Evolutionary conservation across 2,888 invertebrate genomes (phyloP), one percentile per base, ranked within the genome.

Genomic region (Autographa pulchrina): DNA sequence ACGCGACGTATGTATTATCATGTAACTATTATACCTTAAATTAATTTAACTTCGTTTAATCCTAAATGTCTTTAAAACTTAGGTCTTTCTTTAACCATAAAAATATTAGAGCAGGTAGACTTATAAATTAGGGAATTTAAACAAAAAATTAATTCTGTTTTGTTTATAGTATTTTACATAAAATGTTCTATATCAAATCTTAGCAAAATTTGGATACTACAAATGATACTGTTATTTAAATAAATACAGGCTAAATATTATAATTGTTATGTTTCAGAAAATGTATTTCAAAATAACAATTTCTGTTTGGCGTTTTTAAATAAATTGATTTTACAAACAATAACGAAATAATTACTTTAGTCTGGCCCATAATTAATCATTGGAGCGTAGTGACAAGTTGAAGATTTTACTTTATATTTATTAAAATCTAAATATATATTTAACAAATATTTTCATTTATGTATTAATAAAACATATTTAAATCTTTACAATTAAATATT

Each of bases 311-410:
- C n/a, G 48, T 48, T n/a, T 48, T n/a, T n/a, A 48, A 48, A 48
- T 48, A 48, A 48, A 48, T 48, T n/a, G 48, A 48, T 48, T 48
- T 48, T 48, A n/a, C 48, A n/a, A 48, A 48, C 48, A 48, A 48
- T 48, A 48, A 48, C n/a, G n/a, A n/a, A 48, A 48, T 48, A 48
- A 48, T 48, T 48, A 48, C 48, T 48, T n/a, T 7, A 48, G 48
- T 48, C 48, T 48, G 48, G n/a, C n/a, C 48, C 2, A 7, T 48
- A 48, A 48, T 48, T 48, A 48, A 48, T 48, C 48, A 48, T 48
- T n/a, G 48, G 48, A 48, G n/a, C 48, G 48, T 43, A 48, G 48
- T 48, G n/a, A 48, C 48, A 48, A 48, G 48, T n/a, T 48, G 8
- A 48, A 48, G n/a, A 48, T n/a, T n/a, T n/a, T n/a, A 48, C 6